Evolutionary conservation across 2,888 invertebrate genomes (phyloP), one percentile per base, ranked within the genome.

Genomic region (Xylota sylvarum): DNA sequence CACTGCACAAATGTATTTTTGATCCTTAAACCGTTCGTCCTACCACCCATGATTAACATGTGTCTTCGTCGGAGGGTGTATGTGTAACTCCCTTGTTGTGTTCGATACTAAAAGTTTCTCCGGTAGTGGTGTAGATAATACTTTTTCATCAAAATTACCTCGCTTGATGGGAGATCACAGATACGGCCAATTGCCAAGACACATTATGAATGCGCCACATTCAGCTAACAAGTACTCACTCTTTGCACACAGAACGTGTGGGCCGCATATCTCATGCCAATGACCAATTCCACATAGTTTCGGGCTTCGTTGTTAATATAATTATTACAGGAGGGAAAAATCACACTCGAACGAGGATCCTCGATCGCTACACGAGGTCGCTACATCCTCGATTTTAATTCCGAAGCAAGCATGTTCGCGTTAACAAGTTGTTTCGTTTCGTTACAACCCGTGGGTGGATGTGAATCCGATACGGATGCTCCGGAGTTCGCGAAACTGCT

Each of bases 361-460:
- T 65, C 52, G 65, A 74, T 56, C 74, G 32, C 65, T 40, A 64
- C 73, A 74, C 60, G 76, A 73, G 82, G 82, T 73, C 82, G 67
- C 67, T 82, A 78, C 82, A 77, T 86, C 72, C 62, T 77, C 62
- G 73, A 82, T 69, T 86, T 82, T 82, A 78, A 82, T 82, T 82
- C 82, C 46, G 67, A 86, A 82, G 77, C 73, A 86, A 78, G 90
- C 91, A 91, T 90, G 91, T 90, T 90, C 90, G 90, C 89, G 89
- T 90, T 90, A 91, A 91, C 91, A 91, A 90, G 90, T 90, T 91
- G 90, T 90, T 62, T 62, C 58, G 72, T 56, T 81, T 86, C 86
- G 67, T 82, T 86, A 78, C 86, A 82, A 69, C 73, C 77, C 86
- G 86, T 86, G 86, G 86, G 86, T 82, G 86, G 82, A 84, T 83